Percentiles rank a stretch among this genome's conserved stretches.
These are phyloP conservation scores for Pelecanus crispus DNA, from an alignment of 2,113 vertebrate species.

Conservation along the genomic window DNA sequence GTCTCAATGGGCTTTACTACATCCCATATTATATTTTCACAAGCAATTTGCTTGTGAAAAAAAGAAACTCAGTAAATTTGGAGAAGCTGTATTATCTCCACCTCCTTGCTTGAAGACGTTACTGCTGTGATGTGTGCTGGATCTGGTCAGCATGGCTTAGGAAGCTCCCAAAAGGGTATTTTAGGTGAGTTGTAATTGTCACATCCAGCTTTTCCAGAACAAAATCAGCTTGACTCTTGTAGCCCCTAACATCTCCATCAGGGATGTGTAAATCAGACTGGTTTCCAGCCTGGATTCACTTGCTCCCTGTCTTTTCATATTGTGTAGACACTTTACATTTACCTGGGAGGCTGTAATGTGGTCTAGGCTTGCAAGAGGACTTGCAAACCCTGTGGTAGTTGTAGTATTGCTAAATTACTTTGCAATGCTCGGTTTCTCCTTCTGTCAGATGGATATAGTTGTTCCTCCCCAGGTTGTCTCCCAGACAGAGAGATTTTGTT, in stretches of 20 bases:
- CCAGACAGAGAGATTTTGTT: not conserved
- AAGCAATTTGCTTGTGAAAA: not conserved
- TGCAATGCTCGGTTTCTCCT: not conserved
- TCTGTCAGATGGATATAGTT: not conserved
- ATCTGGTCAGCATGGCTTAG: rapidly evolving
- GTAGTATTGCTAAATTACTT: not conserved
- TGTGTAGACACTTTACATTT: rapidly evolving
- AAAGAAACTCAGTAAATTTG: not conserved
- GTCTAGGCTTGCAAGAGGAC: not conserved
- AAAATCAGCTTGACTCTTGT: not conserved
- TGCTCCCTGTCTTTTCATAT: not conserved
- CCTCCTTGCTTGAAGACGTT: not conserved
- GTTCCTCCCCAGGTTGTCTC: not conserved
- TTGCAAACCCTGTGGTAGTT: not conserved
- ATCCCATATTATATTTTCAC: not conserved
- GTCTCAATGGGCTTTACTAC: not conserved
- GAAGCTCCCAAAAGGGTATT: not conserved
- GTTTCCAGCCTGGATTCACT: not conserved
- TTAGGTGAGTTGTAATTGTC: not conserved
- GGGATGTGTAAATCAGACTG: not conserved
- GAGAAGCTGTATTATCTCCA: not conserved
- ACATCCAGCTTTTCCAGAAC: not conserved
- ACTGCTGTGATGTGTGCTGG: not conserved
- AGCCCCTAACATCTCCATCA: not conserved
- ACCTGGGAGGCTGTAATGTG: not conserved